phyloP scores from a whole-genome alignment of 2,888 invertebrate species.

The Crocallis elinguaria region DNA sequence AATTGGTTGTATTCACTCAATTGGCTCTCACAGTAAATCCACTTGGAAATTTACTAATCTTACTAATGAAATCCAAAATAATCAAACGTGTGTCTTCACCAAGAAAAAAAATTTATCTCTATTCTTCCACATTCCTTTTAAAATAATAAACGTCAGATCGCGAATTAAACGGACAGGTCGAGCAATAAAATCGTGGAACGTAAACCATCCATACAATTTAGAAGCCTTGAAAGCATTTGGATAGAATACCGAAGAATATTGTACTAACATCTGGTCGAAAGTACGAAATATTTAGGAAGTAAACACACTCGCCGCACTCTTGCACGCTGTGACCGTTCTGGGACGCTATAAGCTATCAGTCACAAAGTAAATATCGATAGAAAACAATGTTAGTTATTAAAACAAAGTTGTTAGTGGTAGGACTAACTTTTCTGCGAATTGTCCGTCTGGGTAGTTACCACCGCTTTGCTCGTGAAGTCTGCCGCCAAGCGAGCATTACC shows the following conservation, averaged over 20 bases:
- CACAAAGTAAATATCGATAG: too few species aligned
- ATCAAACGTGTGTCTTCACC: constrained; percentile 5
- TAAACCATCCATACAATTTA: constrained; percentile 14
- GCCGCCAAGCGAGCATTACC: too few species aligned
- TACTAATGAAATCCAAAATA: constrained; percentile 7
- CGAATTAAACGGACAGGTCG: constrained; percentile 13
- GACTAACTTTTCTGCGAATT: too few species aligned
- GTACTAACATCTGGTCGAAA: constrained; percentile 15
- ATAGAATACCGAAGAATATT: background rate
- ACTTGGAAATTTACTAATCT: background rate
- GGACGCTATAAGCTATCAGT: too few species aligned
- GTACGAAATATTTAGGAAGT: too few species aligned
- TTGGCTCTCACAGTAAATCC: background rate
- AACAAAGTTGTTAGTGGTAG: too few species aligned
- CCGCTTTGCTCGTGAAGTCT: too few species aligned
- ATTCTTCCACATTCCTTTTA: constrained; percentile 23
- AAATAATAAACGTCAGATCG: constrained; percentile 26
- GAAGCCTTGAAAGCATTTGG: constrained; percentile 13
- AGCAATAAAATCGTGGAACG: constrained; percentile 23
- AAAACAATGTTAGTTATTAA: too few species aligned
- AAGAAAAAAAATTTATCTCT: constrained; percentile 1
- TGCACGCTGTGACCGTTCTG: too few species aligned
- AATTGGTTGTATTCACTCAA: background rate
- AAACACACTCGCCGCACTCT: too few species aligned
- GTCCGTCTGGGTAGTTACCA: too few species aligned